Conservation (phyloP, 2,113 vertebrate genomes). For the Notothenia rossii region DNA sequence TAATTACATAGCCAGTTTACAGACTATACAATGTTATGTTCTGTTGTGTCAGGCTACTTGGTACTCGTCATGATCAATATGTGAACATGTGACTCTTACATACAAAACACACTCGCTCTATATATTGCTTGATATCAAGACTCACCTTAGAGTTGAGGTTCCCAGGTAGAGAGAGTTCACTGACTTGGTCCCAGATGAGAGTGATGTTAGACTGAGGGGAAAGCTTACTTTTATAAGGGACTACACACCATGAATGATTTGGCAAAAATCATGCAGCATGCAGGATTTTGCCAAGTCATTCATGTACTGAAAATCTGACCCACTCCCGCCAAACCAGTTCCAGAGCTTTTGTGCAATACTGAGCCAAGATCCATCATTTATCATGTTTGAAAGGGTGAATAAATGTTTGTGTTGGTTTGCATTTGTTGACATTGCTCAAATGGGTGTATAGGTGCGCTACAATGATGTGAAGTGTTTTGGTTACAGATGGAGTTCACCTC, state of each 20-base stretch:
- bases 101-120: not conserved
- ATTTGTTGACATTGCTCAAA: not conserved
- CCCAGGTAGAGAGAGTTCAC: conserved; percentile 29
- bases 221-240: conserved; percentile 48
- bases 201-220: conserved; percentile 24
- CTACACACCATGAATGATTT: not conserved
- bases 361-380: not conserved
- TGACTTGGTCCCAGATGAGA: conserved; percentile 25
- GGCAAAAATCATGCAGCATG: not conserved
- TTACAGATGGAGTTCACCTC: not conserved
- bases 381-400: not conserved
- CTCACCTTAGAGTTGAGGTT: conserved; percentile 49
- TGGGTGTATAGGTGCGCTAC: not conserved
- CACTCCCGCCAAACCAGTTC: not conserved
- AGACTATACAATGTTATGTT: too few relatives aligned
- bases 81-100: not conserved
- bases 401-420: not conserved
- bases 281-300: not conserved
- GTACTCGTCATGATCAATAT: not conserved
- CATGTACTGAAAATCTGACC: not conserved
- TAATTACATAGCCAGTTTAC: too few relatives aligned
- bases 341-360: too few relatives aligned
- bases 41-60: too few relatives aligned
- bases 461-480: not conserved
- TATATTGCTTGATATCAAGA: not conserved